A percentile compares a stretch with the other conserved stretches of the same genome.
phyloP scores from a whole-genome alignment of 2,113 vertebrate species.

The Cyrtonyx montezumae region DNA sequence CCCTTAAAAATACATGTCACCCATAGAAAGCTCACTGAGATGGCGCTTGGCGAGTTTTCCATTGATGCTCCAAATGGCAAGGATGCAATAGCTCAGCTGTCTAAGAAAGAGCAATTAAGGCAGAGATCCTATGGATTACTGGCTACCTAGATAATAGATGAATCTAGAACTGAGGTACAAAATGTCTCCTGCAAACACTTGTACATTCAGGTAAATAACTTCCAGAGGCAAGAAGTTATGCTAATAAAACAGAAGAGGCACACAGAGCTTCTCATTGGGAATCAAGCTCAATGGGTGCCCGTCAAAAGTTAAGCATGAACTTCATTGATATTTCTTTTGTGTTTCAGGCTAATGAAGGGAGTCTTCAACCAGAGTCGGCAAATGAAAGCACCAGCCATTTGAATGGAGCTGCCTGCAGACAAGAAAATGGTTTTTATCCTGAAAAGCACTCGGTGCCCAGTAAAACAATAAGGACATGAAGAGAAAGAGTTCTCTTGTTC shows the following conservation, averaged over 20 bases:
- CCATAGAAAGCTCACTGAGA: neutral
- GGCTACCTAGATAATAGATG: neutral
- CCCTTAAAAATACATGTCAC: neutral
- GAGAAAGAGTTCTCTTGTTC: neutral
- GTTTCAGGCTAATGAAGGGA: slow-evolving; percentile 62
- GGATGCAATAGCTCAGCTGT: neutral
- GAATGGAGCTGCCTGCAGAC: slow-evolving; percentile 66
- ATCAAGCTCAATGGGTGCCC: neutral
- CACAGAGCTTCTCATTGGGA: neutral
- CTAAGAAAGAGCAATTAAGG: neutral
- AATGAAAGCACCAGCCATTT: slow-evolving; percentile 6
- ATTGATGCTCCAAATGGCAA: neutral
- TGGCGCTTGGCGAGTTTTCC: neutral
- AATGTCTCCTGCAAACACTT: neutral
- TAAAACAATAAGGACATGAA: slow-evolving; percentile 84
- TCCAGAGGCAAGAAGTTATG: neutral
- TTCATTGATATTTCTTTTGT: neutral
- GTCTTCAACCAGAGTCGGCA: neutral
- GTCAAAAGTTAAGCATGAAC: rapidly evolving
- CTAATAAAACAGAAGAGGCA: neutral
- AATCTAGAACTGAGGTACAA: neutral
- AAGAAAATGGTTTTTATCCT: slow-evolving; percentile 57
- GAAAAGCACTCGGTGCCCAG: slow-evolving; percentile 46
- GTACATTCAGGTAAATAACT: neutral
- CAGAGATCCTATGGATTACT: neutral